Evolutionary conservation across 2,113 vertebrate species (phyloP).

Genomic region (Aleadryas rufinucha): DNA sequence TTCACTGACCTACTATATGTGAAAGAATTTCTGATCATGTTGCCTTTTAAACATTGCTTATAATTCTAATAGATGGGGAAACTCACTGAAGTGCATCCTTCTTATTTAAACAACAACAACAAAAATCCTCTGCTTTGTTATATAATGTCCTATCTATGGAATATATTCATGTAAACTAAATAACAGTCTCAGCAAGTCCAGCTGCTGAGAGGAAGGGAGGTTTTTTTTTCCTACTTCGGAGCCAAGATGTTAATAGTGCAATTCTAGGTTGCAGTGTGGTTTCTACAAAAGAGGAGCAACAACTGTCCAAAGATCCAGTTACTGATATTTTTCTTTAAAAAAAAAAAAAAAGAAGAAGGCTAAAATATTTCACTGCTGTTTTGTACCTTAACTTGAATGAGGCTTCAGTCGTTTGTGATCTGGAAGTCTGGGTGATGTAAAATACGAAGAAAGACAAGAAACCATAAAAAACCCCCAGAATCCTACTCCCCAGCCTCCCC

Average conservation of each 20-base stretch:
- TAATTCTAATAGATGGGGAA: neutral
- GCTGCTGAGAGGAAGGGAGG: neutral
- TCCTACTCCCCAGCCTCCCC: fast-evolving
- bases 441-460: neutral
- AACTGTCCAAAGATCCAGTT: neutral
- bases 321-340: neutral
- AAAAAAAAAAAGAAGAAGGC: neutral
- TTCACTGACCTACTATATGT: neutral
- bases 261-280: neutral
- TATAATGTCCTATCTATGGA: neutral
- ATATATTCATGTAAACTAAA: neutral
- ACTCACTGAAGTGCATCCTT: neutral
- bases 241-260: neutral
- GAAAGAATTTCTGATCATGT: neutral
- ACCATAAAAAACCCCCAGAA: neutral
- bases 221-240: neutral
- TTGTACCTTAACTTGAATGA: neutral
- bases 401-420: neutral
- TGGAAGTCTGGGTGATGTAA: neutral
- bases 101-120: neutral
- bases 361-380: neutral
- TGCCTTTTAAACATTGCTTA: neutral
- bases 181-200: neutral
- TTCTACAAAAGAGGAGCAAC: neutral
- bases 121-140: neutral